Percentiles rank a stretch among this genome's conserved stretches.
phyloP scores from a whole-genome alignment of 2,113 vertebrate species.

The Amazona vittata region DNA sequence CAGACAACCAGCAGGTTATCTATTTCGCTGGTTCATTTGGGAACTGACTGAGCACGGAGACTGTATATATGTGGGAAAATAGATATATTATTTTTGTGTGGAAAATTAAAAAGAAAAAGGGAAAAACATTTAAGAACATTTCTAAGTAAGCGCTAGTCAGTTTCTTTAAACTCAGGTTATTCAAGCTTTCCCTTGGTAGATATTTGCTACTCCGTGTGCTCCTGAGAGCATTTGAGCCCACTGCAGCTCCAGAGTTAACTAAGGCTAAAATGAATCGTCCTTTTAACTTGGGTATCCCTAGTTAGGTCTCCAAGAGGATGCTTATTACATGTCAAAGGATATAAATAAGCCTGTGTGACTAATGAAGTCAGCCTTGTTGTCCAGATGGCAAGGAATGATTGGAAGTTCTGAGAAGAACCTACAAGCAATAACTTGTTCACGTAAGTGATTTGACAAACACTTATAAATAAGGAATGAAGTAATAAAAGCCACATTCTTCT shows the following conservation, averaged over 20 bases:
- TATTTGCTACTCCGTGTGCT: neutral
- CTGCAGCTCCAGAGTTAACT: neutral
- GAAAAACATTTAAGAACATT: neutral
- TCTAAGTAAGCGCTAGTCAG: neutral
- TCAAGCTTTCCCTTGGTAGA: neutral
- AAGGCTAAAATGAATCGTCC: neutral
- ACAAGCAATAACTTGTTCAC: slow-evolving; percentile 36
- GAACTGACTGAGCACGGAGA: neutral
- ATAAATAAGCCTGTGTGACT: slow-evolving; percentile 19
- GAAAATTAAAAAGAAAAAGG: neutral
- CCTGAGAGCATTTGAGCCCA: neutral
- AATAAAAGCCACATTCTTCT: slow-evolving; percentile 39
- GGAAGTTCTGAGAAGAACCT: slow-evolving; percentile 26
- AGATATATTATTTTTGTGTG: rapidly evolving
- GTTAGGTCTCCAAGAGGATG: neutral
- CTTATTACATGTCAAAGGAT: neutral
- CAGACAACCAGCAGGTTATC: neutral
- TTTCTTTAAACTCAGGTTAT: neutral
- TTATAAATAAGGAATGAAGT: slow-evolving; percentile 53
- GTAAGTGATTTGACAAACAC: slow-evolving; percentile 45
- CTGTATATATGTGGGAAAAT: neutral
- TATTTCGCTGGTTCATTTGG: neutral
- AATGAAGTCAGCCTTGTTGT: neutral
- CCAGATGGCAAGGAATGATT: slow-evolving; percentile 47
- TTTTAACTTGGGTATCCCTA: neutral